Evolutionary conservation across 1,140 invertebrate genomes (phyloP).

Genomic region (Zaprionus camerounensis): DNA sequence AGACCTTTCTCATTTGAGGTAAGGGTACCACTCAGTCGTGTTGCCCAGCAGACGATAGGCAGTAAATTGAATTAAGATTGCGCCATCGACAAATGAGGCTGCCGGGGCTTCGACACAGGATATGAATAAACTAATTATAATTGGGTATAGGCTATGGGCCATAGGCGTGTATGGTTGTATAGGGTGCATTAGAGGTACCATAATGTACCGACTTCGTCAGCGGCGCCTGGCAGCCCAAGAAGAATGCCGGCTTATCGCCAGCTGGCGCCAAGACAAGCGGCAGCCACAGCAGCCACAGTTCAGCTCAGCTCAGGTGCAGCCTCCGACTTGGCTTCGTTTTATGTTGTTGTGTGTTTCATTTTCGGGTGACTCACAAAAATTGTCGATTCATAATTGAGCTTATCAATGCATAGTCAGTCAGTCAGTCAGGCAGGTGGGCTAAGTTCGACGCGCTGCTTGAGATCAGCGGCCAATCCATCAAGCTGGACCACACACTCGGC

Average conservation of each 20-base stretch:
- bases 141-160: conserved; percentile 46
- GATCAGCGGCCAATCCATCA: conserved; percentile 73
- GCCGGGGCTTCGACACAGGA: conserved; percentile 72
- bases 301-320: conserved; percentile 50
- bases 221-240: conserved; percentile 58
- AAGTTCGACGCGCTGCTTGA: conserved; percentile 29
- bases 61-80: conserved; percentile 84
- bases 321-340: conserved; percentile 43
- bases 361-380: conserved; percentile 67
- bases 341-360: conserved; percentile 47
- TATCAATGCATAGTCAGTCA: conserved; percentile 50
- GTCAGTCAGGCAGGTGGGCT: conserved; percentile 30
- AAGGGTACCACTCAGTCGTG: conserved; percentile 51
- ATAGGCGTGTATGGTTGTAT: conserved; percentile 10
- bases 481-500: conserved; percentile 53
- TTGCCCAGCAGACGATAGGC: conserved; percentile 36
- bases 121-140: conserved; percentile 83
- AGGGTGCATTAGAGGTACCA: conserved; percentile 30
- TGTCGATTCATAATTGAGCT: conserved; percentile 74
- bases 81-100: conserved; percentile 74
- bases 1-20: not conserved
- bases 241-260: conserved; percentile 79
- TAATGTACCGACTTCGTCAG: conserved; percentile 30
- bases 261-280: conserved; percentile 64
- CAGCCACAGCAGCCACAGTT: conserved; percentile 9